phyloP scores from a whole-genome alignment of 2,797 vertebrate genomes.

The Cirrhinus molitorella region DNA sequence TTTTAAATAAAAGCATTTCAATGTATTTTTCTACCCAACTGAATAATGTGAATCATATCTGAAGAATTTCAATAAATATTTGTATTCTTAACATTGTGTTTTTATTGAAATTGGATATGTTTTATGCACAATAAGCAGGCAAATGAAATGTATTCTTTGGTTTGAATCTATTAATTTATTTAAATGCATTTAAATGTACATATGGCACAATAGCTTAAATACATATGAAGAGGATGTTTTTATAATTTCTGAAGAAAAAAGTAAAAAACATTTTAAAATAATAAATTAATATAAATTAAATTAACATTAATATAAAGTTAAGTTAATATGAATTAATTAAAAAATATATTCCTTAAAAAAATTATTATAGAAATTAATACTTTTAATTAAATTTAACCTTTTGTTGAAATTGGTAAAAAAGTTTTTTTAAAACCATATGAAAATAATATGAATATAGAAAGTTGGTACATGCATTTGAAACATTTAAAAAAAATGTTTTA shows the following conservation, averaged over 20 bases:
- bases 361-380: no score
- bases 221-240: background rate
- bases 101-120: background rate
- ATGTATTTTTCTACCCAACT: constrained; percentile 3
- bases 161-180: constrained; percentile 1
- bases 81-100: background rate
- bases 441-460: background rate
- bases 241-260: background rate
- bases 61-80: constrained; percentile 66
- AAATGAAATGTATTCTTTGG: background rate
- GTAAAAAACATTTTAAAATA: background rate
- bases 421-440: background rate
- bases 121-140: background rate
- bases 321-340: no score
- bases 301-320: no score
- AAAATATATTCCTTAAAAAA: no score
- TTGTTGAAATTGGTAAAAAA: background rate
- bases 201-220: background rate
- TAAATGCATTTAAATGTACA: background rate
- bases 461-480: background rate
- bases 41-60: constrained; percentile 59
- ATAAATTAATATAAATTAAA: no score
- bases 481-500: no score
- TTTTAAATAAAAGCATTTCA: constrained; percentile 8
- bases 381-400: background rate